Conservation (phyloP, 2,113 vertebrate species). For the Crypturellus undulatus region DNA sequence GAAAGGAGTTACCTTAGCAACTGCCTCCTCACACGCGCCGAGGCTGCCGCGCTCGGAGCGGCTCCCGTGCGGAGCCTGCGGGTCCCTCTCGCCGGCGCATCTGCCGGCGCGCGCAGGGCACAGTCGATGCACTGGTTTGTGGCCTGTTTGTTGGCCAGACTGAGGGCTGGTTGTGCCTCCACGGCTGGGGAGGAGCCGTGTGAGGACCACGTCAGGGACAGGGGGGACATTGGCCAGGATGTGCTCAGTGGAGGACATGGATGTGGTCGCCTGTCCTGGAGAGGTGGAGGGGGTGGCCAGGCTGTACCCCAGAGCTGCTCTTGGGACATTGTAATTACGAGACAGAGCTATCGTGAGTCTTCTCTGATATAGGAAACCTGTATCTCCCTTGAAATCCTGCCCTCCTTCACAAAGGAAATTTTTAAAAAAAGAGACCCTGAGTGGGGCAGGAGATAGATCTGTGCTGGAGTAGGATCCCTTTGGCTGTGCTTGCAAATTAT, state of each 20-base stretch:
- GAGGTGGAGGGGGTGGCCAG: neutral
- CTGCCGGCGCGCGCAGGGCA: neutral
- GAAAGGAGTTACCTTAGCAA: conserved; percentile 81
- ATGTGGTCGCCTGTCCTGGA: neutral
- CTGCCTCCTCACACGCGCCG: conserved; percentile 55
- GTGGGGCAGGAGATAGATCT: neutral
- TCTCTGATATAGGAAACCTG: neutral
- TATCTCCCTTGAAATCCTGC: neutral
- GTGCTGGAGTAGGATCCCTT: neutral
- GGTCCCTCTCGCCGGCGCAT: neutral
- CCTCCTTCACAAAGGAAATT: neutral
- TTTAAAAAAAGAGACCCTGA: neutral
- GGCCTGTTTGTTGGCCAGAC: neutral
- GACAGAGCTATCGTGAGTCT: neutral
- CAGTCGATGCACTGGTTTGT: neutral
- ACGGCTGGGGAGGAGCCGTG: neutral
- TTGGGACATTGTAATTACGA: neutral
- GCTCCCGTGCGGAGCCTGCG: conserved; percentile 41
- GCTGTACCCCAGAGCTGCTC: neutral
- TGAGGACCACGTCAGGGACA: neutral
- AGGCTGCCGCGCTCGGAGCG: conserved; percentile 45
- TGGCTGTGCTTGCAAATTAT: neutral
- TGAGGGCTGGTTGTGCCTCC: neutral
- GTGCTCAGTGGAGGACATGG: too few relatives aligned
- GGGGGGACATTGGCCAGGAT: neutral